Conservation (phyloP, 1,140 invertebrate species). For the Musca vetustissima region DNA sequence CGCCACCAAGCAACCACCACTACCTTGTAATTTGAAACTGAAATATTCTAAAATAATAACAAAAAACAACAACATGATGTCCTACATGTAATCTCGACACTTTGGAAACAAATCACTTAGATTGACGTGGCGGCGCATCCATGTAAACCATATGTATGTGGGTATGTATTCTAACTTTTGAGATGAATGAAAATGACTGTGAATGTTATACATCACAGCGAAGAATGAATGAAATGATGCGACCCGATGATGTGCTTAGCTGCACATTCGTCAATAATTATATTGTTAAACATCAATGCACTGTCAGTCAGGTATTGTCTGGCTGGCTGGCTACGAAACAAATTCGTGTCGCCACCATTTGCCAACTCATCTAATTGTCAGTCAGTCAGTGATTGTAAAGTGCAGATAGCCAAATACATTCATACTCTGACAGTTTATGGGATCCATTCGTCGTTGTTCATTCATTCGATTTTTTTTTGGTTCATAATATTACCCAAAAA, state of each 20-base stretch:
- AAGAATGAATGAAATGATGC: too few relatives aligned
- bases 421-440: slow-evolving; percentile 1
- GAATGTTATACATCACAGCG: too few relatives aligned
- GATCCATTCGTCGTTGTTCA: background rate
- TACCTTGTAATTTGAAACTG: slow-evolving; percentile 55
- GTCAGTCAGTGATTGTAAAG: slow-evolving; percentile 25
- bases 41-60: slow-evolving; percentile 28
- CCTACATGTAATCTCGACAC: too few relatives aligned
- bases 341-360: background rate
- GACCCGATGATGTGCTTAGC: too few relatives aligned
- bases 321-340: background rate
- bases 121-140: too few relatives aligned
- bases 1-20: slow-evolving; percentile 25
- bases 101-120: too few relatives aligned
- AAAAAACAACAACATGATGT: too few relatives aligned
- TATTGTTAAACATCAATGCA: slow-evolving; percentile 17
- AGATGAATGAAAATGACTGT: too few relatives aligned
- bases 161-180: too few relatives aligned
- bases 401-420: slow-evolving; percentile 15
- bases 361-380: slow-evolving; percentile 25
- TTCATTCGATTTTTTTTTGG: background rate
- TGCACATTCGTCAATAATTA: slow-evolving; percentile 16
- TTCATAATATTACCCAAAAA: slow-evolving; percentile 11
- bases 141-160: too few relatives aligned
- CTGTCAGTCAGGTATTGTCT: background rate